Evolutionary conservation across 2,888 invertebrate genomes (phyloP).

Genomic region (Belgica antarctica): DNA sequence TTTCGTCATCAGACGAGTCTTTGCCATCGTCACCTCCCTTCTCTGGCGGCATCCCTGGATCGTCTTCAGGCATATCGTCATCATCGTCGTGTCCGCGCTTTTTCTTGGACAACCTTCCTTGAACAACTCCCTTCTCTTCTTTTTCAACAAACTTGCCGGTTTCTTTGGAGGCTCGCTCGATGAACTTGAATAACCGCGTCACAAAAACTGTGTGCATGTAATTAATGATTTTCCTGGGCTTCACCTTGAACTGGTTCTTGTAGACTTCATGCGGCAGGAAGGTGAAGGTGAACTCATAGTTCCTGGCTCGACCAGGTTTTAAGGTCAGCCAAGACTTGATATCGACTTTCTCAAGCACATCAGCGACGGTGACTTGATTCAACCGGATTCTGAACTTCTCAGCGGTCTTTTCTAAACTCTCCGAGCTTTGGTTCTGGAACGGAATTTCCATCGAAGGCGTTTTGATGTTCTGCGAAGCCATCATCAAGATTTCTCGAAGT

Average conservation of each 20-base stretch:
- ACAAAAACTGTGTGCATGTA: constrained; percentile 74
- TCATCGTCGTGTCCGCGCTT: constrained; percentile 56
- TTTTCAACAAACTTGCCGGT: constrained; percentile 52
- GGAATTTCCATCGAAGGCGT: constrained; percentile 97
- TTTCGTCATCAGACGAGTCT: constrained; percentile 48
- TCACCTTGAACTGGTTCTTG: constrained; percentile 68
- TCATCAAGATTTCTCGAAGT: constrained; percentile 94
- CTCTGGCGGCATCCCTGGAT: background rate
- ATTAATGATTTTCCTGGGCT: constrained; percentile 66
- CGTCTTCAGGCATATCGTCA: constrained; percentile 48
- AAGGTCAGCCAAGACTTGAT: constrained; percentile 56
- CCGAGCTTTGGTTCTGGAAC: constrained; percentile 58
- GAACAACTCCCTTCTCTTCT: constrained; percentile 55
- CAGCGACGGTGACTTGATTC: constrained; percentile 73
- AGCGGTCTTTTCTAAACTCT: constrained; percentile 59
- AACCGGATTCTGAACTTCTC: constrained; percentile 70
- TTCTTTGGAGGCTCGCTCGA: constrained; percentile 61
- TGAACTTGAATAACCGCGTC: constrained; percentile 62
- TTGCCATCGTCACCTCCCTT: constrained; percentile 49
- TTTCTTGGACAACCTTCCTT: constrained; percentile 54
- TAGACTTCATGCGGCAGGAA: constrained; percentile 76
- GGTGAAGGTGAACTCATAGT: constrained; percentile 67
- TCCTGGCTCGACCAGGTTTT: constrained; percentile 59
- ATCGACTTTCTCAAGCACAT: constrained; percentile 67
- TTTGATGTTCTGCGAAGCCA: constrained; percentile 86